These are phyloP conservation scores for Meriones psammophilus DNA, from an alignment of 2,797 vertebrate species.

Conservation along the genomic window DNA sequence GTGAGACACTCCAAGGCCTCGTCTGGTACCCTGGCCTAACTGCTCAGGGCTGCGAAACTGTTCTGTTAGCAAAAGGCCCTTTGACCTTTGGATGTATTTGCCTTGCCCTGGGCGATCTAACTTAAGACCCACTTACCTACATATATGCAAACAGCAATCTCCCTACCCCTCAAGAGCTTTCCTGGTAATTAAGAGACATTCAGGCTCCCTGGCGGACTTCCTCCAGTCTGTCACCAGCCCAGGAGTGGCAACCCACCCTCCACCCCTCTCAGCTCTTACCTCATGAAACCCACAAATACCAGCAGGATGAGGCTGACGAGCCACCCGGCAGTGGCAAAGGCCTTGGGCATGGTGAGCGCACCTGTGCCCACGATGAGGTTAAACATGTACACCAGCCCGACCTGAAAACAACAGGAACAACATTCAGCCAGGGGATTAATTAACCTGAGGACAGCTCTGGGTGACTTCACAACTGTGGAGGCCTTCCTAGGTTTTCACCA, in stretches of 20 bases:
- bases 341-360: slow-evolving; percentile 98
- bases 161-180: neutral
- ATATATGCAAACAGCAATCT: neutral
- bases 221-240: rapidly evolving
- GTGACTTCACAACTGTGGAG: neutral
- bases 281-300: slow-evolving; percentile 96
- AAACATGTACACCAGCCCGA: slow-evolving; percentile 99
- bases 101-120: neutral
- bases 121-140: neutral
- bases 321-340: slow-evolving; percentile 97
- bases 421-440: neutral
- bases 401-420: slow-evolving; percentile 87
- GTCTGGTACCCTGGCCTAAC: rapidly evolving
- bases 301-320: slow-evolving; percentile 95
- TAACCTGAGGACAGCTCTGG: neutral
- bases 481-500: neutral
- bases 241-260: rapidly evolving
- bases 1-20: neutral
- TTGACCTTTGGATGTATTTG: neutral
- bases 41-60: rapidly evolving
- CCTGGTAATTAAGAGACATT: rapidly evolving
- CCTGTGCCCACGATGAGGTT: slow-evolving; percentile 98
- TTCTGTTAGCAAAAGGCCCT: rapidly evolving
- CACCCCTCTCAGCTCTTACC: slow-evolving; percentile 87
- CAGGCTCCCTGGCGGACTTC: neutral